These are phyloP conservation scores for Halictus rubicundus DNA, from an alignment of 1,140 invertebrate species.

Conservation along the genomic window DNA sequence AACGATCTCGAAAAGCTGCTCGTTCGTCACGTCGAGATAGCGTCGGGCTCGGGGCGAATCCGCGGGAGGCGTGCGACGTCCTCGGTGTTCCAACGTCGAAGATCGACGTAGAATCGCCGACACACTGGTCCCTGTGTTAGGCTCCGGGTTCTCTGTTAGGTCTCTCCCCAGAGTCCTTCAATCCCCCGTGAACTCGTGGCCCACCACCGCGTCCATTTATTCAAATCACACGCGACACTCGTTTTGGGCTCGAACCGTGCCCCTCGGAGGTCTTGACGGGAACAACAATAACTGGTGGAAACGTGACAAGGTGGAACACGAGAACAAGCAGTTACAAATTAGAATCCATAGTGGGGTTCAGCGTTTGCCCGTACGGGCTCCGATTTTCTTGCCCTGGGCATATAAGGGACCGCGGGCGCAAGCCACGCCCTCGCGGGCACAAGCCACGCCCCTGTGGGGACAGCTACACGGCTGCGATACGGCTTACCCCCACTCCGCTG, in stretches of 20 bases:
- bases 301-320: neutral
- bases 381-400: too few species aligned
- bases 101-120: conserved; percentile 29
- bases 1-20: conserved; percentile 49
- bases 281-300: too few species aligned
- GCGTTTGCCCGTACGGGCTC: too few species aligned
- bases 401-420: too few species aligned
- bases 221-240: conserved; percentile 56
- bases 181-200: neutral
- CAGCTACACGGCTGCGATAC: too few species aligned
- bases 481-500: too few species aligned
- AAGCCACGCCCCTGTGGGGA: too few species aligned
- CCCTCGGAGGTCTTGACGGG: neutral
- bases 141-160: too few species aligned
- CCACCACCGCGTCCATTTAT: conserved; percentile 61
- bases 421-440: too few species aligned
- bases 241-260: conserved; percentile 41
- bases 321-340: conserved; percentile 13
- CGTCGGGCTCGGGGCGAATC: conserved; percentile 35
- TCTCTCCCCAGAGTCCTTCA: conserved; percentile 19
- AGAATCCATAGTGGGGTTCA: too few species aligned
- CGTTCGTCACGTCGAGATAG: conserved; percentile 58
- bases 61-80: conserved; percentile 41
- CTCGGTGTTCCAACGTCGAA: conserved; percentile 11
- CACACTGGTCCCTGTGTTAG: neutral